Conservation (phyloP, 2,797 vertebrate genomes). For the Orestias chungarensis region DNA sequence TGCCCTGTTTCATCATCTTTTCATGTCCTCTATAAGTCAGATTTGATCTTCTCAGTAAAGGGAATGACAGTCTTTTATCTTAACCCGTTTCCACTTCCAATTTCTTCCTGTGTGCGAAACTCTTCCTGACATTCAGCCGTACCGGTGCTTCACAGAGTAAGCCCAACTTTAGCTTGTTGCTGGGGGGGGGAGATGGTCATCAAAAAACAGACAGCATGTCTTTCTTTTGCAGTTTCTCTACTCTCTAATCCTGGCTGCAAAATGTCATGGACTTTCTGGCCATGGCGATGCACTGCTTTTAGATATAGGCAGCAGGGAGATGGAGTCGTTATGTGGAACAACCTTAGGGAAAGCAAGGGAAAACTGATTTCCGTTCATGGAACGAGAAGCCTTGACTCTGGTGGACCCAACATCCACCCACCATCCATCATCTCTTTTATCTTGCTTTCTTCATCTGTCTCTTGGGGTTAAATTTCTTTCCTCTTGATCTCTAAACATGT, state of each 20-base stretch:
- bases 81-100: conserved; percentile 25
- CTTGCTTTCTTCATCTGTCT: conserved; percentile 13
- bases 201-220: conserved; percentile 42
- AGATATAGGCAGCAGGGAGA: conserved; percentile 31
- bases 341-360: conserved; percentile 56
- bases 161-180: conserved; percentile 18
- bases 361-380: conserved; percentile 63
- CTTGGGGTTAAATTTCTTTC: not conserved
- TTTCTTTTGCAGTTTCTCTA: conserved; percentile 20
- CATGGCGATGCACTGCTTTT: conserved; percentile 28
- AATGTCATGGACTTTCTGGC: conserved; percentile 47
- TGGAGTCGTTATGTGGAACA: conserved; percentile 58
- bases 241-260: conserved; percentile 23
- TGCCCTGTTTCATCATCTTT: conserved; percentile 50
- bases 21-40: conserved; percentile 57
- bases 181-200: conserved; percentile 18
- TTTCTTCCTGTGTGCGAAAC: conserved; percentile 20
- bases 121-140: conserved; percentile 41
- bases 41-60: conserved; percentile 61
- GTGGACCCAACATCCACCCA: conserved; percentile 38
- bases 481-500: conserved; percentile 17
- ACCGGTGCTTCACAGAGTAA: conserved; percentile 9
- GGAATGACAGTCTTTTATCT: conserved; percentile 55
- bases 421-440: conserved; percentile 59
- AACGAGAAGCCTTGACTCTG: conserved; percentile 59